A percentile compares a stretch with the other conserved stretches of the same genome.
These are phyloP conservation scores for Fabriciana adippe DNA, from an alignment of 2,888 invertebrate species.

Conservation along the genomic window DNA sequence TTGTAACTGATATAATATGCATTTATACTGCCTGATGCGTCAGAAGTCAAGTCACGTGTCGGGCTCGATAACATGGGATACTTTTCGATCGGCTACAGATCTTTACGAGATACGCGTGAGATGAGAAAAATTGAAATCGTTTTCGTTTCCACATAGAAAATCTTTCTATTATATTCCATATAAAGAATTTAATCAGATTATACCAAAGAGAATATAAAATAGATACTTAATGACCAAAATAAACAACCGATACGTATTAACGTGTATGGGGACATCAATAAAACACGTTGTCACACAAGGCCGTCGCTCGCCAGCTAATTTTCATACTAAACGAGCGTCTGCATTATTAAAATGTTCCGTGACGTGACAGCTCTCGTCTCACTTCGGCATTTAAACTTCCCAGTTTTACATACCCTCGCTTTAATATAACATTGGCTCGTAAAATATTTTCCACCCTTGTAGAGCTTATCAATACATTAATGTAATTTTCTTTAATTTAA, in stretches of 20 bases:
- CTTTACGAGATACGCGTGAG: conserved; percentile 49
- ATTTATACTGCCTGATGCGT: conserved; percentile 35
- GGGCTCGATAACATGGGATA: conserved; percentile 57
- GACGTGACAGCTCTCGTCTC: conserved; percentile 68
- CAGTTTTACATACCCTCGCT: conserved; percentile 33
- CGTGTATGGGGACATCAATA: conserved; percentile 59
- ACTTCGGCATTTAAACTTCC: conserved; percentile 68
- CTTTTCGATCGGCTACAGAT: conserved; percentile 69
- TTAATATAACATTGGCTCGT: conserved; percentile 42
- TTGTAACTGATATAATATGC: conserved; percentile 26
- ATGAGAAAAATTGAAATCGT: conserved; percentile 54
- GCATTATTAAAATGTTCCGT: conserved; percentile 78
- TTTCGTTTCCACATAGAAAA: conserved; percentile 45
- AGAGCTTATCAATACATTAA: conserved; percentile 37
- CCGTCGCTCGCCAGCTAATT: conserved; percentile 70
- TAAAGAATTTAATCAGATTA: neutral
- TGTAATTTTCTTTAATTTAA: conserved; percentile 35
- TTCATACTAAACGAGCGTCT: conserved; percentile 79
- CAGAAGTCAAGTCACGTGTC: conserved; percentile 61
- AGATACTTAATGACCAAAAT: neutral
- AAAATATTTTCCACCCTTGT: conserved; percentile 33
- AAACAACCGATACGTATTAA: conserved; percentile 21
- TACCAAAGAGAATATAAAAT: no score
- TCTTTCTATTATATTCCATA: conserved; percentile 14
- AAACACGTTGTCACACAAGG: conserved; percentile 58